Evolutionary conservation across 2,113 vertebrate species (phyloP).

Genomic region (Delphinapterus leucas): DNA sequence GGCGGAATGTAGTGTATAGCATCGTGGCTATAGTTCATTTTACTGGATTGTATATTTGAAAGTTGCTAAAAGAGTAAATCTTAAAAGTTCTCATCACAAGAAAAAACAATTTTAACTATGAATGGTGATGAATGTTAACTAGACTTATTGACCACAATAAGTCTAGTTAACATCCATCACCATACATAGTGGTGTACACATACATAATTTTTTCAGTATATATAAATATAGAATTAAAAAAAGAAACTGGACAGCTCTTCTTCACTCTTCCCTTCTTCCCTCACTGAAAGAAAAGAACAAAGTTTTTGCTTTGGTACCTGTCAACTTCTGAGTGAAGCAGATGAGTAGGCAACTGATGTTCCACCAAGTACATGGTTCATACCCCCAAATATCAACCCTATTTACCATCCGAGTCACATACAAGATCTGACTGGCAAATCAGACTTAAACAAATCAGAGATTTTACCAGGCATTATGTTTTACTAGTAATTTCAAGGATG

Average conservation of each 20-base stretch:
- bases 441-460: background rate
- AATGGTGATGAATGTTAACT: background rate
- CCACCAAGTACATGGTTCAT: background rate
- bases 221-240: background rate
- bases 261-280: background rate
- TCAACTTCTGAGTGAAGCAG: background rate
- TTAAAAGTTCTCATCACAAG: background rate
- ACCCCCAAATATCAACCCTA: background rate
- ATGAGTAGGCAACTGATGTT: background rate
- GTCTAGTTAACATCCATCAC: background rate
- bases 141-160: background rate
- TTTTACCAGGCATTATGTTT: background rate
- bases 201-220: background rate
- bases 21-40: background rate
- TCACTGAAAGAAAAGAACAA: background rate
- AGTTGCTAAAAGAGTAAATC: background rate
- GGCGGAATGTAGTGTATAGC: background rate
- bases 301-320: background rate
- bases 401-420: background rate
- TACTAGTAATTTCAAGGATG: background rate
- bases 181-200: background rate
- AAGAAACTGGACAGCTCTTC: background rate
- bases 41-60: background rate
- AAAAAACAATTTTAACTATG: background rate
- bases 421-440: background rate